phyloP scores from a whole-genome alignment of 2,797 vertebrate genomes.

The Spinibarbus caldwelli region DNA sequence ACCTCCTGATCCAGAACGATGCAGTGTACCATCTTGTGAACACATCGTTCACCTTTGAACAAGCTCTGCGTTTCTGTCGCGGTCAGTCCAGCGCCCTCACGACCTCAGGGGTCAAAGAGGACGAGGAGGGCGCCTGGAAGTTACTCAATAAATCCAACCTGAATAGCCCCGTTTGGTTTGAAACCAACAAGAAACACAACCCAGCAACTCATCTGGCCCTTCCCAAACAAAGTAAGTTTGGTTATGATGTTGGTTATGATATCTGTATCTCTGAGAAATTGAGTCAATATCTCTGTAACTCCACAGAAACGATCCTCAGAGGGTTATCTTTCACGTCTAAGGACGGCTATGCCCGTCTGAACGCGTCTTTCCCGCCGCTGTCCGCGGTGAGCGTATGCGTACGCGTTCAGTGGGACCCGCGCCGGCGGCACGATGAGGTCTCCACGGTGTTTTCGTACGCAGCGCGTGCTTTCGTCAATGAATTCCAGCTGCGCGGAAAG shows the following conservation, averaged over 20 bases:
- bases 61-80: slow-evolving; percentile 81
- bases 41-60: slow-evolving; percentile 75
- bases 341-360: slow-evolving; percentile 78
- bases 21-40: slow-evolving; percentile 78
- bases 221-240: slow-evolving; percentile 72
- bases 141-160: slow-evolving; percentile 68
- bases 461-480: slow-evolving; percentile 80
- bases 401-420: slow-evolving; percentile 85
- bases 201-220: slow-evolving; percentile 52
- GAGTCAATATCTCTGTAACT: background rate
- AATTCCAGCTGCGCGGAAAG: slow-evolving; percentile 88
- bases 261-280: background rate
- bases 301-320: slow-evolving; percentile 66
- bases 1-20: slow-evolving; percentile 67
- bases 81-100: slow-evolving; percentile 80
- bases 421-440: slow-evolving; percentile 69
- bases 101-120: slow-evolving; percentile 51
- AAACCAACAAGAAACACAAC: slow-evolving; percentile 58
- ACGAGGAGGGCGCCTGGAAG: slow-evolving; percentile 61
- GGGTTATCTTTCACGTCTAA: slow-evolving; percentile 82
- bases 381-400: slow-evolving; percentile 81
- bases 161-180: slow-evolving; percentile 78
- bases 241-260: background rate
- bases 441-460: slow-evolving; percentile 89
- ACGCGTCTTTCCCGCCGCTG: slow-evolving; percentile 76